Evolutionary conservation across 2,888 invertebrate species (phyloP), one percentile per base, ranked within the genome.

Genomic region (Eupithecia subfuscata): DNA sequence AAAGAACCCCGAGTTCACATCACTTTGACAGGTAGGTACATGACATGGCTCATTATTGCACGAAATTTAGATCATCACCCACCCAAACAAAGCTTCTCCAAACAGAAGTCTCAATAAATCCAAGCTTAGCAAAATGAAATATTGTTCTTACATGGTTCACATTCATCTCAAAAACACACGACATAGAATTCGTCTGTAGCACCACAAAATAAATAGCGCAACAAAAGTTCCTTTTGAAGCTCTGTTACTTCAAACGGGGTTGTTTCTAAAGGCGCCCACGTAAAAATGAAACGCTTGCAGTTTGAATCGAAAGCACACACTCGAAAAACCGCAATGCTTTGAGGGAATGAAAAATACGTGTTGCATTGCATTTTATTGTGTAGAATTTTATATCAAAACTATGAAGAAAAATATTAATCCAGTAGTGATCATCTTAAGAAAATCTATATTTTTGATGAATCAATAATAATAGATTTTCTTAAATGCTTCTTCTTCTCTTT

Each of bases 291-390:
- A 22, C 69, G 34, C 69, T 34, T 67, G 74, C 64, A 69, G 60
- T 63, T 78, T 70, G 18, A 74, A 22, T n/a, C 9, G 52, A 75
- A 74, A 73, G 64, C 76, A 69, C 74, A 75, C 14, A 60, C n/a
- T 48, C 25, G 43, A 68, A 68, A 3, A 74, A 71, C 69, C 43
- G 52, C 65, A 72, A 64, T 12, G 34, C 60, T 22, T 30, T 67
- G 16, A 25, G 22, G 40, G n/a, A n/a, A n/a, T 64, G 16, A 22
- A 75, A 69, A 63, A 67, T 73, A 68, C 18, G 16, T 34, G 22
- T 45, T 25, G n/a, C 43, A 68, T 68, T 68, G n/a, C 14, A 22
- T 68, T n/a, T 68, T 22, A 43, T 68, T 64, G 18, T 64, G 34
- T 16, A 64, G 16, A 18, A 18, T 34, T 34, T 64, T 34, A 30